Evolutionary conservation across 2,888 invertebrate species (phyloP).

Genomic region (Apodemia duryi): DNA sequence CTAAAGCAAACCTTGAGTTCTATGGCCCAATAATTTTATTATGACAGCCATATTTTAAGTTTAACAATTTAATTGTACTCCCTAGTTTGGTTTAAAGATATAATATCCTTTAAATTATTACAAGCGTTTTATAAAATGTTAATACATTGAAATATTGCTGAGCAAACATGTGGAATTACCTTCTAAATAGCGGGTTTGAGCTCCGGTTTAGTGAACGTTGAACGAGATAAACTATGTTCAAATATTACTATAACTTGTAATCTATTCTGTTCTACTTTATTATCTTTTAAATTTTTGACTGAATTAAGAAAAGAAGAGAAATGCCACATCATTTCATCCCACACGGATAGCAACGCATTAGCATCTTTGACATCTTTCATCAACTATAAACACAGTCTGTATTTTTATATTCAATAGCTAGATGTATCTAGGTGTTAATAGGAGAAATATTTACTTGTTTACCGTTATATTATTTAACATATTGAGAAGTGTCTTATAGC

Average conservation of each 20-base stretch:
- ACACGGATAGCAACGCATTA: background rate
- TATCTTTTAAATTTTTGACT: background rate
- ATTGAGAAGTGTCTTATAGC: too few relatives aligned
- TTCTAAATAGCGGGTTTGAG: conserved; percentile 20
- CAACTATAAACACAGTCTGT: too few relatives aligned
- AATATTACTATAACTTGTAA: background rate
- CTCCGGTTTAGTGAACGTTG: background rate
- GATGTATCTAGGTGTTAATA: too few relatives aligned
- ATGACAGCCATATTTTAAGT: conserved; percentile 54
- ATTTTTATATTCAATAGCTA: too few relatives aligned
- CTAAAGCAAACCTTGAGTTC: conserved; percentile 25
- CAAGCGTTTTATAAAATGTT: conserved; percentile 58
- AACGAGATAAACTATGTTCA: background rate
- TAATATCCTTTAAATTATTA: conserved; percentile 70
- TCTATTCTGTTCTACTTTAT: background rate
- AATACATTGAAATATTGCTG: conserved; percentile 66
- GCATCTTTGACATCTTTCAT: too few relatives aligned
- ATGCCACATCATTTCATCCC: background rate
- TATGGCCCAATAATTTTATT: conserved; percentile 37
- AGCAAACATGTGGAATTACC: conserved; percentile 41
- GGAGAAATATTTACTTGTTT: too few relatives aligned
- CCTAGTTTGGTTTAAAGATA: conserved; percentile 45
- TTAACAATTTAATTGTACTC: conserved; percentile 55
- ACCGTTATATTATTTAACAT: too few relatives aligned
- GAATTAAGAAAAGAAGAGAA: background rate